phyloP scores from a whole-genome alignment of 2,113 vertebrate genomes.

The Naja naja region DNA sequence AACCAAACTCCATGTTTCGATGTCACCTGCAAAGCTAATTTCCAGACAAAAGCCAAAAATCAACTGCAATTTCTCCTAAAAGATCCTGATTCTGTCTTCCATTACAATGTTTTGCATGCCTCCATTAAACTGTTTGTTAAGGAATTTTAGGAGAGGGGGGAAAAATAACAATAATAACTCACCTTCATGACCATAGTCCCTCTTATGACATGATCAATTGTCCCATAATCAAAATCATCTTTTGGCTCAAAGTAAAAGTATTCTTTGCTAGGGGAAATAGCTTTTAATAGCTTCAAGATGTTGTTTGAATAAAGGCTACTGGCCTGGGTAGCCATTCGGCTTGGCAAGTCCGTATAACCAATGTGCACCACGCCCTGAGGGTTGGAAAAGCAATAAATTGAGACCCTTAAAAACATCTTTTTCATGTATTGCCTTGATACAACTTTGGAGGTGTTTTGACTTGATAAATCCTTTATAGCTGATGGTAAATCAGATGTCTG shows the following conservation, averaged over 20 bases:
- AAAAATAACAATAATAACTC: conserved; percentile 22
- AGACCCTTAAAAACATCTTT: conserved; percentile 41
- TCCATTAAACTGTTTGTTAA: conserved; percentile 27
- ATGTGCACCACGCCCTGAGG: conserved; percentile 81
- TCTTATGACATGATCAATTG: conserved; percentile 75
- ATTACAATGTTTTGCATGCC: conserved; percentile 1
- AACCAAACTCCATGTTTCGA: not conserved
- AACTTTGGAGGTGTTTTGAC: conserved; percentile 36
- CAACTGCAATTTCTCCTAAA: not conserved
- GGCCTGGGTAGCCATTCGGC: conserved; percentile 81
- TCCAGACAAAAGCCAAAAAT: not conserved
- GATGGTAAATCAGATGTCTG: conserved; percentile 51
- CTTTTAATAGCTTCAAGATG: conserved; percentile 86
- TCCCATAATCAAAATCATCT: conserved; percentile 76
- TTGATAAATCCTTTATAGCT: conserved; percentile 38
- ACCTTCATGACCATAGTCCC: conserved; percentile 77
- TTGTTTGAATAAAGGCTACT: conserved; percentile 84
- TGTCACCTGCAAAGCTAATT: not conserved
- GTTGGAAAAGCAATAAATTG: conserved; percentile 52
- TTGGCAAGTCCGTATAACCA: conserved; percentile 81
- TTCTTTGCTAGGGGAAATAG: conserved; percentile 80
- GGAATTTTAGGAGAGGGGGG: not conserved
- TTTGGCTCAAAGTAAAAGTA: conserved; percentile 80
- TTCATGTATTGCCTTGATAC: conserved; percentile 36
- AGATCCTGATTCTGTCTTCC: conserved; percentile 1